Percentiles rank a stretch among this genome's conserved stretches.
Conservation (phyloP, 2,888 invertebrate species). For the Cantharis nigra region DNA sequence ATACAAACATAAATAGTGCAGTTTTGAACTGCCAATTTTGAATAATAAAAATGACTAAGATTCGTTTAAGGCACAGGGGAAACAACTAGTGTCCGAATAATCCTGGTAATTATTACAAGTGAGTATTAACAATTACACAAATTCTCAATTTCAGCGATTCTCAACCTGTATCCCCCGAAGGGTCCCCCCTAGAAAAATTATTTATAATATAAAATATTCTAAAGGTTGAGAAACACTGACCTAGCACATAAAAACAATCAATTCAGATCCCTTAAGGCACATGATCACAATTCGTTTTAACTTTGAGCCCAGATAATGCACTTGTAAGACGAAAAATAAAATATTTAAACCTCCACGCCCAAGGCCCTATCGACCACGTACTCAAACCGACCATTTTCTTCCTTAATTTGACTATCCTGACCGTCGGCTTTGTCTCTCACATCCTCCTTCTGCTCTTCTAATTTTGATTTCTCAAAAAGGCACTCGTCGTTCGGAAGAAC, state of each 20-base stretch:
- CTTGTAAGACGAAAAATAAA: not conserved
- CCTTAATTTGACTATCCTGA: conserved; percentile 52
- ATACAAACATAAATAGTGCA: conserved; percentile 38
- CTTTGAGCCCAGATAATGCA: not conserved
- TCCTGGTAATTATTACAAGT: conserved; percentile 32
- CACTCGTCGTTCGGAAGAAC: conserved; percentile 68
- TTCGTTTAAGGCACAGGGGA: conserved; percentile 15
- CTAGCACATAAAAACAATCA: conserved; percentile 18
- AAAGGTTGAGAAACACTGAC: not conserved
- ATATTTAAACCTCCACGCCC: conserved; percentile 79
- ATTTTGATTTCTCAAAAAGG: conserved; percentile 39
- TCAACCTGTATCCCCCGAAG: no score
- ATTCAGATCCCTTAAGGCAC: conserved; percentile 53
- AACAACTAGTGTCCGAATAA: conserved; percentile 5
- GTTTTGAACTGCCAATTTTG: conserved; percentile 37
- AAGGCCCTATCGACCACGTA: conserved; percentile 83
- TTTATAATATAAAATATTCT: no score
- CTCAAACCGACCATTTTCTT: conserved; percentile 66
- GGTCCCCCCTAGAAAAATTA: no score
- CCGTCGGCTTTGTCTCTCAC: conserved; percentile 49
- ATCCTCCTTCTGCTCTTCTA: conserved; percentile 37
- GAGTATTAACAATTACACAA: conserved; percentile 40
- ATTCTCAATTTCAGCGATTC: not conserved
- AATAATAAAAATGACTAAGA: conserved; percentile 26
- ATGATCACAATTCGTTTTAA: conserved; percentile 44